Percentiles rank a stretch among this genome's conserved stretches.
These are phyloP conservation scores for Oedothorax gibbosus DNA, from an alignment of 1,140 invertebrate species.

Conservation along the genomic window DNA sequence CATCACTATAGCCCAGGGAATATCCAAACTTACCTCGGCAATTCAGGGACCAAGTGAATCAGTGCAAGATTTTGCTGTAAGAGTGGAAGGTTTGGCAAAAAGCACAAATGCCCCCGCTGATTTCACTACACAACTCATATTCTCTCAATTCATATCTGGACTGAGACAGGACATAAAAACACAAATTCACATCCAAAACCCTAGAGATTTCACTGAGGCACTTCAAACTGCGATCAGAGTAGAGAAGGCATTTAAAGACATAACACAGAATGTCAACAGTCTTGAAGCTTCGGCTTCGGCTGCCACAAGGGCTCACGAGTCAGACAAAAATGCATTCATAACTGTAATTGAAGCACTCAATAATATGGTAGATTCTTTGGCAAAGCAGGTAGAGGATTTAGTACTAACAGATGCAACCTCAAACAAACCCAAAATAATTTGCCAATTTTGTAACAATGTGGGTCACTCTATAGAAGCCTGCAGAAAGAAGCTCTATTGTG, in stretches of 20 bases:
- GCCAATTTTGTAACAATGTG: too few species aligned
- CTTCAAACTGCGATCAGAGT: background rate
- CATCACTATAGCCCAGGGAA: background rate
- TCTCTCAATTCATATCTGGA: background rate
- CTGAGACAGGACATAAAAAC: background rate
- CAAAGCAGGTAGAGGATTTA: background rate
- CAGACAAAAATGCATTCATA: background rate
- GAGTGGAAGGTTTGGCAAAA: background rate
- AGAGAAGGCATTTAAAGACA: background rate
- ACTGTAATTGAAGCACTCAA: background rate
- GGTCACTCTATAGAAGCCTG: too few species aligned
- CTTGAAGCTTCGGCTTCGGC: too few species aligned
- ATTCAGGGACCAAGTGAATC: background rate
- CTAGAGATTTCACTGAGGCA: background rate
- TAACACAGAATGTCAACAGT: background rate
- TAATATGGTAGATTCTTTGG: background rate
- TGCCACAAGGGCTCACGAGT: background rate
- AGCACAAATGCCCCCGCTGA: background rate
- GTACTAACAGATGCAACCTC: background rate
- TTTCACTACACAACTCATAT: background rate
- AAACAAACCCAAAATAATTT: background rate
- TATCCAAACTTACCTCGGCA: background rate
- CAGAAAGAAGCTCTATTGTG: too few species aligned
- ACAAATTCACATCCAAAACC: background rate
- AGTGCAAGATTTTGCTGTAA: background rate